Percentiles rank a stretch among this genome's conserved stretches.
Evolutionary conservation across 2,888 invertebrate species (phyloP).

Genomic region (Pemphredon lugubris): DNA sequence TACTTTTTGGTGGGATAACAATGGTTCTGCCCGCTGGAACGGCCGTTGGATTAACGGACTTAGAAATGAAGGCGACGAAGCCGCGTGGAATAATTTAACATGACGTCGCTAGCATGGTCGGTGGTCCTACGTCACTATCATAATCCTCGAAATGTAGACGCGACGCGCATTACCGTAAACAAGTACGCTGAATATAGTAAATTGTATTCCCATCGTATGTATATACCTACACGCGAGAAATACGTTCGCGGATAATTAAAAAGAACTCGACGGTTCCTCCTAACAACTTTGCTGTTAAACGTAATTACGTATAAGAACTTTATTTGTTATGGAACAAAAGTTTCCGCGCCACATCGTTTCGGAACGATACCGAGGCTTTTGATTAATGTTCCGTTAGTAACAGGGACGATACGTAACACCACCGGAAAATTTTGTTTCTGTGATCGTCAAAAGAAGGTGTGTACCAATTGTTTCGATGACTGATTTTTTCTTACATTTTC

Average conservation of each 20-base stretch:
- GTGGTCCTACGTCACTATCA: constrained; percentile 32
- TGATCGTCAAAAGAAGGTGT: too few species aligned
- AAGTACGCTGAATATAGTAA: background rate
- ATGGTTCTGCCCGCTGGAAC: constrained; percentile 10
- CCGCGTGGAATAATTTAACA: constrained; percentile 40
- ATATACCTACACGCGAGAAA: background rate
- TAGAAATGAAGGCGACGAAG: constrained; percentile 34
- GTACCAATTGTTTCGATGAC: too few species aligned
- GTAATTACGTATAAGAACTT: too few species aligned
- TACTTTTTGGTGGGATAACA: constrained; percentile 16
- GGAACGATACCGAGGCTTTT: too few species aligned
- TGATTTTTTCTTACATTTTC: too few species aligned
- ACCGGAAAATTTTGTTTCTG: too few species aligned
- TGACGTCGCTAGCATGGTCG: constrained; percentile 16
- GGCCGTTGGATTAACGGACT: constrained; percentile 33
- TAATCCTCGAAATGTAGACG: constrained; percentile 40
- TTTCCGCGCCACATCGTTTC: too few species aligned
- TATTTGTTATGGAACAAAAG: too few species aligned
- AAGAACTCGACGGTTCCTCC: background rate
- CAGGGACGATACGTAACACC: too few species aligned
- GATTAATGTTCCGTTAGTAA: too few species aligned
- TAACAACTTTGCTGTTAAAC: too few species aligned
- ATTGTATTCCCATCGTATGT: background rate
- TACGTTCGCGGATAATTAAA: constrained; percentile 2
- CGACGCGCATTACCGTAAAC: constrained; percentile 20